Percentiles rank a stretch among this genome's conserved stretches.
Conservation (phyloP, 2,888 invertebrate genomes). For the Erynnis tages region DNA sequence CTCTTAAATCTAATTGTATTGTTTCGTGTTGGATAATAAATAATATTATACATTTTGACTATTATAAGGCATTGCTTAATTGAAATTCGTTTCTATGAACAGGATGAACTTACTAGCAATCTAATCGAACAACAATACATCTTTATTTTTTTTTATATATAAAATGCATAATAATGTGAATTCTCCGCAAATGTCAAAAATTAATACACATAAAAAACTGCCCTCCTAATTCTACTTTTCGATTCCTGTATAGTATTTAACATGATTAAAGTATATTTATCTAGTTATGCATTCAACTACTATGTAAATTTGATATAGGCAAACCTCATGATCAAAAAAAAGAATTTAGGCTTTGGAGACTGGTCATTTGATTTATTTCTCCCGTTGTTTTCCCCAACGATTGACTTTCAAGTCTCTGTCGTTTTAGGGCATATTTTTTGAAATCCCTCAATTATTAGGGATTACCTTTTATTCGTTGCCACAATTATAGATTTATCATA, state of each 20-base stretch:
- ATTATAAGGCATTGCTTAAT: conserved; percentile 11
- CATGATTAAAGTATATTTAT: neutral
- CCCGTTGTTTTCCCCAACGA: no score
- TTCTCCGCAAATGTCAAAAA: conserved; percentile 11
- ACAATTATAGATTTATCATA: no score
- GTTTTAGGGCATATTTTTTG: no score
- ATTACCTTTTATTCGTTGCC: no score
- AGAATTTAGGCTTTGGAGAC: no score
- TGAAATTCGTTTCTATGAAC: no score
- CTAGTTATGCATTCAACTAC: no score
- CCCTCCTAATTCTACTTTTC: conserved; percentile 1
- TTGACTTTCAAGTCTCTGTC: no score
- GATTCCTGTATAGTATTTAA: neutral
- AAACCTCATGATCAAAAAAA: no score
- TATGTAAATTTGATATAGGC: no score
- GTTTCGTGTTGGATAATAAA: conserved; percentile 14
- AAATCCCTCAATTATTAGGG: no score
- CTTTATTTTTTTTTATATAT: neutral
- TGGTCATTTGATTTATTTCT: no score
- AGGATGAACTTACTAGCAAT: conserved; percentile 8
- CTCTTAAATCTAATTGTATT: conserved; percentile 13
- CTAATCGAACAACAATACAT: conserved; percentile 6
- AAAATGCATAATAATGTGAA: conserved; percentile 19
- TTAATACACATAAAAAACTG: conserved; percentile 23
- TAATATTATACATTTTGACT: conserved; percentile 3